Base-by-base conservation (phyloP, 2,113 vertebrate species). In the Microcebus murinus region DNA sequence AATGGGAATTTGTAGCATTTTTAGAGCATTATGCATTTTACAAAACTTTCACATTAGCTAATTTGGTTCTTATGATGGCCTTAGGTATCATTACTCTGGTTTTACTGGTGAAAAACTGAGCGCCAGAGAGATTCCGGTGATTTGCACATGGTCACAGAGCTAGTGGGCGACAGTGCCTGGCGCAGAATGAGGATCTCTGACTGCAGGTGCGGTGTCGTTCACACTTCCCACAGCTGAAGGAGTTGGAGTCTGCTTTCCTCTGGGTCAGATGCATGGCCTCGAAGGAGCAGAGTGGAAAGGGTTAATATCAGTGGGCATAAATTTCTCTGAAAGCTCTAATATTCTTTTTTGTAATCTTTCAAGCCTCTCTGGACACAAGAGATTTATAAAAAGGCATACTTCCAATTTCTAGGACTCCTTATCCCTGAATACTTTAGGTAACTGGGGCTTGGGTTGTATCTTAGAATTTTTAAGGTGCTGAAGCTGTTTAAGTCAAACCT, bases 1-100 rank as follows among this genome's bases (percentile, higher is more conserved):
- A 61, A 73, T 67, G 50, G 55, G 90, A 74, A 88, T 74, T 27
- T 42, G 21, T 48, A 68, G 87, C 25, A 52, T 84, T 87, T 95
- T 81, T 76, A 74, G 42, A 81, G 17, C 15, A 63, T 61, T 74
- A 21, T 57, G 31, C 34, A 31, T 65, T 91, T 90, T 85, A 36
- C 17, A 85, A 8, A 73, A 77, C 45, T 55, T 87, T n/a, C 76
- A 55, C 14, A 14, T 42, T 61, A 73, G 55, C 45, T 73, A 70
- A 63, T 74, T 83, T 55, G n/a, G 45, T 76, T 91, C 67, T 94
- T 81, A 48, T 3, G 68, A 57, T 1, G 48, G 17, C n/a, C 34
- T 18, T 74, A 74, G 50, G 14, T 82, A 25, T 55, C 29, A 84
- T 81, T 90, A 34, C 50, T 95, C 42, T 82, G n/a, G 36, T 45